Percentiles rank a stretch among this genome's conserved stretches.
These are phyloP conservation scores for Drusus annulatus DNA, from an alignment of 1,140 invertebrate genomes.

Conservation along the genomic window DNA sequence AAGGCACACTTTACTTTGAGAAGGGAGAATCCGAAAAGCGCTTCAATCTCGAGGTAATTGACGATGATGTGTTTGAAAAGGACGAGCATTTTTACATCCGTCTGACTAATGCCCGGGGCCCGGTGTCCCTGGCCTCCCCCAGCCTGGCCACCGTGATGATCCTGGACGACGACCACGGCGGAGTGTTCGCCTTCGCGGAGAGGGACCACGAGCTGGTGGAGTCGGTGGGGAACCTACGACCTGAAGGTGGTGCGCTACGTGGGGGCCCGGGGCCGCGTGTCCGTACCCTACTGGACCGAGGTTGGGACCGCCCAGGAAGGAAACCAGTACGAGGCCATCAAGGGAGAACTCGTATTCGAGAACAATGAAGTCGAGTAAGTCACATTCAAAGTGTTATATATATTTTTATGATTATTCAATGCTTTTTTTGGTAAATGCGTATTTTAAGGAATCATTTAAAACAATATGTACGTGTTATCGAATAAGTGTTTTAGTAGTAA, in stretches of 20 bases:
- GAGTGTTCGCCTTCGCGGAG: slow-evolving; percentile 93
- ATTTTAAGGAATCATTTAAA: too few species aligned
- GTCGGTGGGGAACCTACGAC: slow-evolving; percentile 89
- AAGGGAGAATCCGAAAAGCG: slow-evolving; percentile 90
- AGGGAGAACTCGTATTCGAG: slow-evolving; percentile 92
- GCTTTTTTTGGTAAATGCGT: too few species aligned
- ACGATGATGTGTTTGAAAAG: slow-evolving; percentile 99
- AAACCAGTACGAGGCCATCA: slow-evolving; percentile 87
- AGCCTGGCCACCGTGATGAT: slow-evolving; percentile 97
- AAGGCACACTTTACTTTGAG: slow-evolving; percentile 89
- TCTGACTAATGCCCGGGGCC: slow-evolving; percentile 75
- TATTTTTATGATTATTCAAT: too few species aligned
- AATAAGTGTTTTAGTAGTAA: too few species aligned
- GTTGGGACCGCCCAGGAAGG: slow-evolving; percentile 93
- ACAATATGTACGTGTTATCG: too few species aligned
- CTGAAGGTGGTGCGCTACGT: slow-evolving; percentile 88
- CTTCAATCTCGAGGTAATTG: slow-evolving; percentile 92
- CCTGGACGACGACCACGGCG: slow-evolving; percentile 98
- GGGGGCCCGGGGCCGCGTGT: slow-evolving; percentile 92
- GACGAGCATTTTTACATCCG: slow-evolving; percentile 98
- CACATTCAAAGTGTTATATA: slow-evolving; percentile 16
- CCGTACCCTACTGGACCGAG: slow-evolving; percentile 91
- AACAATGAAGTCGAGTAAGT: slow-evolving; percentile 99
- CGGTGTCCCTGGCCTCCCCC: slow-evolving; percentile 83
- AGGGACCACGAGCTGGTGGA: slow-evolving; percentile 91